A percentile compares a stretch with the other conserved stretches of the same genome.
Conservation (phyloP, 1,140 invertebrate species). For the Heterodera schachtii region DNA sequence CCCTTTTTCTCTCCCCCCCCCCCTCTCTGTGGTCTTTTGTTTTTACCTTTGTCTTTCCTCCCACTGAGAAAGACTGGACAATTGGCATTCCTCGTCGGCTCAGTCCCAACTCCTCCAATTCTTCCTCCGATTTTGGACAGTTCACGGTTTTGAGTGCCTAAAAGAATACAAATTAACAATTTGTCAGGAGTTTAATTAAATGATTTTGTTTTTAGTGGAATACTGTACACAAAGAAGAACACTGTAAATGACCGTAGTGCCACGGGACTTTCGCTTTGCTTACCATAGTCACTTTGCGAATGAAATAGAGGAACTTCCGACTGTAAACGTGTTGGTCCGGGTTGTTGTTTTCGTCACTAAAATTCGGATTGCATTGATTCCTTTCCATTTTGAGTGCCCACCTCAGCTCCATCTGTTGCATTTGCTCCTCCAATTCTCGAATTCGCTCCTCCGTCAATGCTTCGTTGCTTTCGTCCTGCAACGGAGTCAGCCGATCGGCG, state of each 20-base stretch:
- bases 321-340: conserved; percentile 21
- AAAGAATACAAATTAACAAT: conserved; percentile 1
- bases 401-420: conserved; percentile 1
- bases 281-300: conserved; percentile 31
- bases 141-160: conserved; percentile 30
- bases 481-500: conserved; percentile 9
- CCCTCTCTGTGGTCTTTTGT: no score
- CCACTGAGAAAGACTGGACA: conserved; percentile 5
- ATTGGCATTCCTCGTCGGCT: conserved; percentile 24
- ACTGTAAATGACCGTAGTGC: no score
- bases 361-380: background rate
- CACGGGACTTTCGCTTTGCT: background rate
- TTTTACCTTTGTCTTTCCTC: conserved; percentile 15
- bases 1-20: no score
- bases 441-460: conserved; percentile 21
- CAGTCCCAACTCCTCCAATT: conserved; percentile 31
- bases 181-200: background rate
- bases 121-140: conserved; percentile 35
- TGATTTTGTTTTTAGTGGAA: background rate
- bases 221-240: no score
- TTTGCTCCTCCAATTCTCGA: conserved; percentile 10
- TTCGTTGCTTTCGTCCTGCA: background rate
- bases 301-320: conserved; percentile 20
- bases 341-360: conserved; percentile 24
- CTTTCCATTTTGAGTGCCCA: background rate